Base-by-base conservation (phyloP, 1,140 invertebrate genomes). In the Drosophila rhopaloa region DNA sequence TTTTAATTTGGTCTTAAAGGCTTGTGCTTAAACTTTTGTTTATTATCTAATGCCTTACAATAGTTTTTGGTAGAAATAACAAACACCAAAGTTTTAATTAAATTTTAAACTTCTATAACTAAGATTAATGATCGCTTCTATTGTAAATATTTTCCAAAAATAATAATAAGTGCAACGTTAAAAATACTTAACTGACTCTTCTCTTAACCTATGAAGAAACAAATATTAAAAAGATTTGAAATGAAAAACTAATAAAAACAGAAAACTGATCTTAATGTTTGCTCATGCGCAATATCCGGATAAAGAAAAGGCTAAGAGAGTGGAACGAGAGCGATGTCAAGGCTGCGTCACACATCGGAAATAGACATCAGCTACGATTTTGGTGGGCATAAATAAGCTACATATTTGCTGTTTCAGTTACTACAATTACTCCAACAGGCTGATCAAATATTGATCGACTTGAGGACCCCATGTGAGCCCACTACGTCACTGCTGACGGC, bases 401-500 rank as follows among this genome's bases (percentile, higher is more conserved):
- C 24, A 24, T 24, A 68, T 86, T 86, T 86, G 51, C 50, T 24
- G 24, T 79, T 63, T 57, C 75, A 79, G 81, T 85, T 85, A 75
- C 46, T 80, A 77, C 80, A 67, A 86, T 76, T 89, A 78, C 88
- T 89, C 70, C 73, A 78, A 71, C 83, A 88, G 76, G 67, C 83
- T 88, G 80, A 60, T 46, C 73, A 88, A 88, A 88, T 88, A 88
- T 88, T 88, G 63, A 54, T 67, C 44, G 41, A 57, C 32, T 55
- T 32, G 53, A 47, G 54, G 43, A 46, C 57, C 43, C 66, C 71
- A 65, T 75, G 71, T 75, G 71, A 75, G 51, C 43, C n/a, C 41
- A 59, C 55, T 60, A 76, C 74, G 74, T 76, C 74, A 76, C 57
- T 40, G 35, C 74, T 59, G 51, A 53, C 47, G 65, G 65, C 24